Percentiles rank a stretch among this genome's conserved stretches.
Evolutionary conservation across 2,888 invertebrate genomes (phyloP).

Genomic region (Chrysomela aeneicollis): DNA sequence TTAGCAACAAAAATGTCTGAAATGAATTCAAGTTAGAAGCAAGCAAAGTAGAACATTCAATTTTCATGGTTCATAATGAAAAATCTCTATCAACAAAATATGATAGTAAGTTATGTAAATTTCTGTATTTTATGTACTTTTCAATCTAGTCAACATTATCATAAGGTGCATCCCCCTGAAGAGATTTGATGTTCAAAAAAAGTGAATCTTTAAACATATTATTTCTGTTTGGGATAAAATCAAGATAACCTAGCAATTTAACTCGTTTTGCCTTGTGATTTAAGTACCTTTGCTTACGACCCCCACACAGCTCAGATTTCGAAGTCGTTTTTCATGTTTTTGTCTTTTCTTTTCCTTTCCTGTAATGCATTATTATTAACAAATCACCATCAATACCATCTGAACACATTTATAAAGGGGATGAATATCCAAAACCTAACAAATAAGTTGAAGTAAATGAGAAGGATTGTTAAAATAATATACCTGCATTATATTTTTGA

Average conservation of each 20-base stretch:
- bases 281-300: slow-evolving; percentile 65
- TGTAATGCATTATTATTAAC: slow-evolving; percentile 55
- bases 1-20: not conserved
- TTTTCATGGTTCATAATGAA: too few species aligned
- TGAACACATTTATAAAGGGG: not conserved
- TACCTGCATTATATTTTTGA: too few species aligned
- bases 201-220: not conserved
- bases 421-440: not conserved
- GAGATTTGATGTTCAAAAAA: too few species aligned
- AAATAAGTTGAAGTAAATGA: too few species aligned
- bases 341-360: slow-evolving; percentile 60
- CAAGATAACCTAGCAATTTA: slow-evolving; percentile 36
- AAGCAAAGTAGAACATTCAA: not conserved
- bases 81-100: too few species aligned
- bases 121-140: too few species aligned
- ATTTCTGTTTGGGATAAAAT: not conserved
- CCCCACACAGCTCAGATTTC: slow-evolving; percentile 71
- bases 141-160: too few species aligned
- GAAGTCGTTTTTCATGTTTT: slow-evolving; percentile 68
- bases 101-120: too few species aligned
- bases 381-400: slow-evolving; percentile 3
- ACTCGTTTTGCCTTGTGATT: slow-evolving; percentile 26
- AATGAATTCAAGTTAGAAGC: not conserved
- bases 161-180: too few species aligned
- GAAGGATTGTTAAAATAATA: too few species aligned